Base-by-base conservation (phyloP, 2,888 invertebrate species). In the Myathropa florea region DNA sequence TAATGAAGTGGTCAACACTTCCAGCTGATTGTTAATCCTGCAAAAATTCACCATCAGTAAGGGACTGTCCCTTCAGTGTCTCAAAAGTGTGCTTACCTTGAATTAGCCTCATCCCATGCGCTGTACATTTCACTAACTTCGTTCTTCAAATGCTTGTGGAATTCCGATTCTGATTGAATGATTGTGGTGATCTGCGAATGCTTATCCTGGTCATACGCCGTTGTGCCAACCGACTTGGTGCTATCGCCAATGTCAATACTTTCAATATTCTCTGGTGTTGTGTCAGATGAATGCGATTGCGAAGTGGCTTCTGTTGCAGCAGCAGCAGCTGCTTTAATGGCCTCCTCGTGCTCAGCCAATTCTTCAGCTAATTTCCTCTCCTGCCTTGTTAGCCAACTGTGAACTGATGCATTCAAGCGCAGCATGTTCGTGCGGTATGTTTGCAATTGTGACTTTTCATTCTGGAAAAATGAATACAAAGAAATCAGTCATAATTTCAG, bases 1-100 rank as follows among this genome's bases (percentile, higher is more conserved):
- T 64, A 96, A 94, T 12, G 96, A 95, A 89, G 95, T 95, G 90
- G 96, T 96, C 79, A 97, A 93, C 88, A 95, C 95, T 89, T 95
- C 94, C 90, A 97, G 93, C 91, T 96, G 95, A 89, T 95, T 95
- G 89, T 95, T 95, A 79, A 96, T 95, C 90, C 97, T 96, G 92
- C 12, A 93, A 93, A 83, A 89, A 81, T 81, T 61, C 53, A 18
- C 28, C 1, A 26, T 26, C 14, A 67, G 7, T 70, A 9, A 67
- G n/a, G 33, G 2, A 33, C 18, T 3, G 18, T 80, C 64, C 72
- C 18, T 30, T 65, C 28, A 61, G n/a, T 12, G 46, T 33, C 2
- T 10, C 33, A 33, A 33, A 55, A 59, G 2, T 46, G 24, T 21
- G 92, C 93, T 94, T 91, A 96, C 96, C 95, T 94, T 90, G 94